A percentile compares a stretch with the other conserved stretches of the same genome.
These are phyloP conservation scores for Dyspetes luteomarginatus DNA, from an alignment of 2,888 invertebrate species.

Conservation along the genomic window DNA sequence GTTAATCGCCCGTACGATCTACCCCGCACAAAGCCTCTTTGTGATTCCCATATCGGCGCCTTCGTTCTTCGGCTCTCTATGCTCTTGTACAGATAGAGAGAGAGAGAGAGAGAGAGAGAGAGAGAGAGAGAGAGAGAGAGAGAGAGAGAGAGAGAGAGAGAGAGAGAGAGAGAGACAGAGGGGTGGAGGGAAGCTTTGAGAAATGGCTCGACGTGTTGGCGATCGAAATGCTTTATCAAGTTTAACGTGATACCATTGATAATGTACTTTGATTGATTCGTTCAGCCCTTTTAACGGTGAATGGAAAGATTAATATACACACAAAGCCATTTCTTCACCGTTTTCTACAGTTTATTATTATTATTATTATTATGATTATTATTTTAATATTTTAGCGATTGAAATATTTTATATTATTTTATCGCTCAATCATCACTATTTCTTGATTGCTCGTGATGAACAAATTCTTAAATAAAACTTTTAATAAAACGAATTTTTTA, in stretches of 20 bases:
- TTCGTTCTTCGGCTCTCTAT: slow-evolving; percentile 31
- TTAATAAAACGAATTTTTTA: too few relatives aligned
- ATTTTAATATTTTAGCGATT: too few relatives aligned
- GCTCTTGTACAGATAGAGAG: slow-evolving; percentile 28
- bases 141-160: too few relatives aligned
- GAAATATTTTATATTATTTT: too few relatives aligned
- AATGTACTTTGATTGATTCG: slow-evolving; percentile 45
- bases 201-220: slow-evolving; percentile 32
- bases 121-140: too few relatives aligned
- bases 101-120: too few relatives aligned
- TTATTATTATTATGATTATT: too few relatives aligned
- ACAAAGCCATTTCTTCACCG: not conserved
- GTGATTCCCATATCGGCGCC: slow-evolving; percentile 58
- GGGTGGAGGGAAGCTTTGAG: slow-evolving; percentile 36
- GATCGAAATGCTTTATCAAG: slow-evolving; percentile 51
- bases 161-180: too few relatives aligned
- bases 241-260: slow-evolving; percentile 26
- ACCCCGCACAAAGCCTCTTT: slow-evolving; percentile 61
- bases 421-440: too few relatives aligned
- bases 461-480: too few relatives aligned
- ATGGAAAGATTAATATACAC: slow-evolving; percentile 13
- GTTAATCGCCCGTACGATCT: slow-evolving; percentile 67
- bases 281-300: not conserved
- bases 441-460: too few relatives aligned
- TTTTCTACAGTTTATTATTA: not conserved